Evolutionary conservation across 2,888 invertebrate species (phyloP).

Genomic region (Sinodicranocentrus sp.): DNA sequence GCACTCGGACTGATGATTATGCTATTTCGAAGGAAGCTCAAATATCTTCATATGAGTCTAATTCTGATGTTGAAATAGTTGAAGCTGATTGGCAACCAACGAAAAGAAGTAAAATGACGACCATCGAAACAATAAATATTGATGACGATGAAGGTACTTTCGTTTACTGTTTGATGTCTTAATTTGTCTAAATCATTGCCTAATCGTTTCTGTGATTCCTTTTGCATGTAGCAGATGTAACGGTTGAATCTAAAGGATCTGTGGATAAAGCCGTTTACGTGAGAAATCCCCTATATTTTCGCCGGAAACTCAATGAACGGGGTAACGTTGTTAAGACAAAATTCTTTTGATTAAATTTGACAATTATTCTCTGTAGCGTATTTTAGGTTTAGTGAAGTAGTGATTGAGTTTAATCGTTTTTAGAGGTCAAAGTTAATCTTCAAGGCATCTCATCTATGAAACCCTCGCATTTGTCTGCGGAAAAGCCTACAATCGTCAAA

Average conservation of each 20-base stretch:
- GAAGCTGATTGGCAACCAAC: neutral
- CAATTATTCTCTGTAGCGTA: no score
- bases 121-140: neutral
- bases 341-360: no score
- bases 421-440: no score
- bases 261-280: neutral
- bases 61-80: neutral
- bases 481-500: no score
- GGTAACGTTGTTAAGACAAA: no score
- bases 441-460: no score
- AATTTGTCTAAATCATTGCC: neutral
- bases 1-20: neutral
- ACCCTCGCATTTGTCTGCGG: no score
- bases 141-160: neutral
- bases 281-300: neutral
- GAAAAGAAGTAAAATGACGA: neutral
- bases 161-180: neutral
- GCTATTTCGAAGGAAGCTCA: neutral
- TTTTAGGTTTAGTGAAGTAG: no score
- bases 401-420: no score
- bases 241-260: neutral
- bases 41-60: neutral
- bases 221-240: neutral
- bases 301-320: no score
- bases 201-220: neutral